Percentiles rank a stretch among this genome's conserved stretches.
Evolutionary conservation across 2,888 invertebrate species (phyloP).

Genomic region (Brachynemurus nebulosus): DNA sequence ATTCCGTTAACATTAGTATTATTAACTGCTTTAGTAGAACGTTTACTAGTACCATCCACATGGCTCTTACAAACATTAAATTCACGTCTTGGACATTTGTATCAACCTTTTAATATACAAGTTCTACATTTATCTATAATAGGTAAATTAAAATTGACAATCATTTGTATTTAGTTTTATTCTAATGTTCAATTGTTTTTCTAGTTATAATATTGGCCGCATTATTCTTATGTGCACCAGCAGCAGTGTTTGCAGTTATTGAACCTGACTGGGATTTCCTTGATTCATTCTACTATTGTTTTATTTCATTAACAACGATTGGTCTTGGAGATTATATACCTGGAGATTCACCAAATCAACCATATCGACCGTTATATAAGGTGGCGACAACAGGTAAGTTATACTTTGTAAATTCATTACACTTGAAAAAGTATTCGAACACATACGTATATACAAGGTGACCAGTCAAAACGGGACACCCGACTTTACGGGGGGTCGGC

Average conservation of each 20-base stretch:
- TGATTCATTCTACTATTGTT: conserved; percentile 83
- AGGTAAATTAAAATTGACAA: conserved; percentile 30
- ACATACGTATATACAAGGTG: too few relatives aligned
- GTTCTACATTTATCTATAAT: conserved; percentile 60
- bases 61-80: conserved; percentile 55
- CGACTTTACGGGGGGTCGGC: too few relatives aligned
- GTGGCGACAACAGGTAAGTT: conserved; percentile 63
- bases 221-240: conserved; percentile 61
- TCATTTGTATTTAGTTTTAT: neutral
- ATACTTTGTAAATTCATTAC: too few relatives aligned
- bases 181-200: too few relatives aligned
- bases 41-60: conserved; percentile 61
- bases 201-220: conserved; percentile 39
- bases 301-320: conserved; percentile 80
- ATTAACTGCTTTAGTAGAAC: conserved; percentile 67
- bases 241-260: conserved; percentile 54
- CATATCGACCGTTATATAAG: conserved; percentile 70
- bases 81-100: conserved; percentile 53
- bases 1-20: conserved; percentile 78
- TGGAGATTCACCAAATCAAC: conserved; percentile 61
- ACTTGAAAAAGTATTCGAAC: too few relatives aligned
- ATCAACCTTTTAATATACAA: conserved; percentile 60
- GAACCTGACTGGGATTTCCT: conserved; percentile 75
- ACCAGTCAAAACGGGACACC: too few relatives aligned
- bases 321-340: conserved; percentile 85